These are phyloP conservation scores for Brachyistius frenatus DNA, from an alignment of 2,113 vertebrate genomes.

Conservation along the genomic window DNA sequence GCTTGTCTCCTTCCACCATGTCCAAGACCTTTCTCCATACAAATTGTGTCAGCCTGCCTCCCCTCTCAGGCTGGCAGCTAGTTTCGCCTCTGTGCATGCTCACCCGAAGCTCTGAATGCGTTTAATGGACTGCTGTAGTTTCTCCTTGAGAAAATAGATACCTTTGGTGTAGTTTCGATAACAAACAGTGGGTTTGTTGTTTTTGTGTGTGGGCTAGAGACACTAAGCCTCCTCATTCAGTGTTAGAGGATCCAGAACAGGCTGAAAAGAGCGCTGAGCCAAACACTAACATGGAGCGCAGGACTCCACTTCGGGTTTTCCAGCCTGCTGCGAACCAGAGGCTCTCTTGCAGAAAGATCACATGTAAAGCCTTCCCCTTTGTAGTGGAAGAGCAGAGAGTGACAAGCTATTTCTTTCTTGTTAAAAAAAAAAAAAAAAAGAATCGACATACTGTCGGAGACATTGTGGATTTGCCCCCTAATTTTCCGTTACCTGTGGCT, in stretches of 20 bases:
- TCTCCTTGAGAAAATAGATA: conserved; percentile 20
- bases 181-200: conserved; percentile 15
- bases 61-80: conserved; percentile 53
- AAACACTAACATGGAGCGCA: conserved; percentile 27
- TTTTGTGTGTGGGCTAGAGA: conserved; percentile 19
- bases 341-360: conserved; percentile 91
- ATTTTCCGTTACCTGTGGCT: conserved; percentile 75
- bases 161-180: conserved; percentile 32
- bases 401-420: conserved; percentile 89
- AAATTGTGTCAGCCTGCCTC: conserved; percentile 64
- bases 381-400: conserved; percentile 89
- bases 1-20: conserved; percentile 68
- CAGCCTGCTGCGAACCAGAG: conserved; percentile 82
- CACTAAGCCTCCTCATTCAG: conserved; percentile 28
- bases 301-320: conserved; percentile 90
- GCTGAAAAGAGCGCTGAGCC: conserved; percentile 41
- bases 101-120: conserved; percentile 35
- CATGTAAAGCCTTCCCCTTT: conserved; percentile 92
- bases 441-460: conserved; percentile 72
- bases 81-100: conserved; percentile 43
- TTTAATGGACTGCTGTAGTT: conserved; percentile 54
- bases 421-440: conserved; percentile 73
- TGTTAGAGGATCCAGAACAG: conserved; percentile 20
- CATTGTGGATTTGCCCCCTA: conserved; percentile 76
- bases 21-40: conserved; percentile 71